Evolutionary conservation across 2,797 vertebrate species (phyloP).

Genomic region (Lithobates sylvaticus): DNA sequence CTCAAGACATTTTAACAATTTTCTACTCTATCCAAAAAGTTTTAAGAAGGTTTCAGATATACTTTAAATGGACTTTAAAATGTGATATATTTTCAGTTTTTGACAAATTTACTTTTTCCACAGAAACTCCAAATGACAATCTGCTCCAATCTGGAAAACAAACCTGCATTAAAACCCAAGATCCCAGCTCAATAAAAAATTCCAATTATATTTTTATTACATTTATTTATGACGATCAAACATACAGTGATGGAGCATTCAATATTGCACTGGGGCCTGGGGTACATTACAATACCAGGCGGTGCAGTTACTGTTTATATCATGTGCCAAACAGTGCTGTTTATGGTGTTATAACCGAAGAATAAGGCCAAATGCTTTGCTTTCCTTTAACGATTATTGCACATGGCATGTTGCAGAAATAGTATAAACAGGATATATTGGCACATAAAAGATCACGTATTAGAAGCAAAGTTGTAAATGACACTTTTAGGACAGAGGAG

Average conservation of each 20-base stretch:
- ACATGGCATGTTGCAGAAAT: not conserved
- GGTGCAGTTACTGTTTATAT: not conserved
- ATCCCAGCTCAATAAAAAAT: slow-evolving; percentile 14
- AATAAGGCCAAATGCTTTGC: not conserved
- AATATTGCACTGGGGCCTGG: slow-evolving; percentile 6
- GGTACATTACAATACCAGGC: not conserved
- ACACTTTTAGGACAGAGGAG: no score
- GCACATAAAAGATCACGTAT: not conserved
- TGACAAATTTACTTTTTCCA: not conserved
- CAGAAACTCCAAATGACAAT: not conserved
- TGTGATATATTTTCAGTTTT: not conserved
- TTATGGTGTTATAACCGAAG: not conserved
- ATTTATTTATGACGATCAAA: not conserved
- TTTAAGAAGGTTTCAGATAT: no score
- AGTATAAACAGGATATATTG: not conserved
- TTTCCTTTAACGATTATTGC: not conserved
- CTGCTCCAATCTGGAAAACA: not conserved
- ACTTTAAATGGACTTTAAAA: no score
- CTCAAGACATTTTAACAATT: no score
- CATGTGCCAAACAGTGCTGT: not conserved
- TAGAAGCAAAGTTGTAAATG: no score
- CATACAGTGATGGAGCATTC: not conserved
- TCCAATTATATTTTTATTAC: slow-evolving; percentile 7
- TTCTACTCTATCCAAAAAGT: no score
- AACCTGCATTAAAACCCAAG: not conserved